These are phyloP conservation scores for Grammomys dolichurus DNA, from an alignment of 2,113 vertebrate genomes.

Conservation along the genomic window DNA sequence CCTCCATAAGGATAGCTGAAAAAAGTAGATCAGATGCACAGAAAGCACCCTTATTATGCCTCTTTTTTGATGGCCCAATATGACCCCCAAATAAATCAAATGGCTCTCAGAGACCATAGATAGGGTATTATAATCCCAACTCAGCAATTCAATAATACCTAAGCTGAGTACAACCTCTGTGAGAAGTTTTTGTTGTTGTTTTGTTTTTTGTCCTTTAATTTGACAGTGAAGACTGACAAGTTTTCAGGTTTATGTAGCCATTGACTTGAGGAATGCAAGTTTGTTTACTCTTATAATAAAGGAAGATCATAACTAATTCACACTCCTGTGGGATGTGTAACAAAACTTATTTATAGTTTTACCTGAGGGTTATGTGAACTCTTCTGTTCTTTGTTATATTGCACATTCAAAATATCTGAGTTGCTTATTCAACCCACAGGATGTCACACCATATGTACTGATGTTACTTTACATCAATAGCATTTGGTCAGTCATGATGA, in stretches of 20 bases:
- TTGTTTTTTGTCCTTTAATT: background rate
- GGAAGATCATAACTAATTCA: background rate
- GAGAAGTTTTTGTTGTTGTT: background rate
- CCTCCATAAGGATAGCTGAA: background rate
- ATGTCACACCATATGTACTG: background rate
- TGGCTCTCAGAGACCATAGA: background rate
- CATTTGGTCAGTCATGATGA: background rate
- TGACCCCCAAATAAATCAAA: background rate
- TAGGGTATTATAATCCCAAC: background rate
- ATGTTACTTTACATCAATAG: background rate
- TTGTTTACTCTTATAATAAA: conserved; percentile 46
- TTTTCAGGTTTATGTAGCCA: background rate
- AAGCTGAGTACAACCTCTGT: background rate
- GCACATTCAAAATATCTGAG: background rate
- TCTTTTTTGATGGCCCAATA: background rate
- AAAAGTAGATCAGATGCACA: background rate
- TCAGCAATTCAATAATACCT: background rate
- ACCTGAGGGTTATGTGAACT: background rate
- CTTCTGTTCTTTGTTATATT: background rate
- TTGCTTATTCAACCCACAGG: background rate
- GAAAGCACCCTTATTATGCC: fast-evolving
- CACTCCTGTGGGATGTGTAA: background rate
- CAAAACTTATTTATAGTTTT: conserved; percentile 28
- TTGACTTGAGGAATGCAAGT: conserved; percentile 9
- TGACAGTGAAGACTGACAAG: background rate